Evolutionary conservation across 2,113 vertebrate genomes (phyloP).

Genomic region (Sorex fumeus): DNA sequence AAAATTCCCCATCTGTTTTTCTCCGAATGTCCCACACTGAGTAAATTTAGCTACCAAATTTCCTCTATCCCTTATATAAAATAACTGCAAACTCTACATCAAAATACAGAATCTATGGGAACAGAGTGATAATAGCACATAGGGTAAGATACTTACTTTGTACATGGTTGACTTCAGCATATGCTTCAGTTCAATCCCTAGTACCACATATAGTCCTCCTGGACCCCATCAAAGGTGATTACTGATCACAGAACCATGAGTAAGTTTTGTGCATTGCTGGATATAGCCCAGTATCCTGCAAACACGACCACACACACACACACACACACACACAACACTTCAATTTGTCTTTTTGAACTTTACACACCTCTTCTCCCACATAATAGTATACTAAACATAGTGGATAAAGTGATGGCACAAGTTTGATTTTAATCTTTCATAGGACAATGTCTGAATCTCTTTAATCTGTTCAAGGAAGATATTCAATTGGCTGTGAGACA

Average conservation of each 20-base stretch:
- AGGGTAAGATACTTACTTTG: no score
- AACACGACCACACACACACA: no score
- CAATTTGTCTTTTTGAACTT: background rate
- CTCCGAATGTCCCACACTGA: background rate
- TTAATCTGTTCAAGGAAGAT: background rate
- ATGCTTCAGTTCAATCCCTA: no score
- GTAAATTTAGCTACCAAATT: conserved; percentile 33
- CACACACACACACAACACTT: no score
- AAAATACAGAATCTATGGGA: background rate
- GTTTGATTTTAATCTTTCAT: conserved; percentile 33
- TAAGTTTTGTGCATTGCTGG: no score
- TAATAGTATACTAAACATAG: background rate
- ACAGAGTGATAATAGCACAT: no score
- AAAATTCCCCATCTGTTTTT: conserved; percentile 43
- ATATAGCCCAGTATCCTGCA: no score
- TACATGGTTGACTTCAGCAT: no score
- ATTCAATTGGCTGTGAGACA: conserved; percentile 21
- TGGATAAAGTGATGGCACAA: background rate
- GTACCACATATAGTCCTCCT: no score
- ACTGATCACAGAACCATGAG: no score
- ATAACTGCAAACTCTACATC: background rate
- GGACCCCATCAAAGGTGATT: no score
- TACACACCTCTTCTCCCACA: background rate
- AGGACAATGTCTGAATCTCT: background rate
- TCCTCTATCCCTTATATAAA: conserved; percentile 40